Evolutionary conservation across 2,888 invertebrate species (phyloP).

Genomic region (Cephus sareptanus): DNA sequence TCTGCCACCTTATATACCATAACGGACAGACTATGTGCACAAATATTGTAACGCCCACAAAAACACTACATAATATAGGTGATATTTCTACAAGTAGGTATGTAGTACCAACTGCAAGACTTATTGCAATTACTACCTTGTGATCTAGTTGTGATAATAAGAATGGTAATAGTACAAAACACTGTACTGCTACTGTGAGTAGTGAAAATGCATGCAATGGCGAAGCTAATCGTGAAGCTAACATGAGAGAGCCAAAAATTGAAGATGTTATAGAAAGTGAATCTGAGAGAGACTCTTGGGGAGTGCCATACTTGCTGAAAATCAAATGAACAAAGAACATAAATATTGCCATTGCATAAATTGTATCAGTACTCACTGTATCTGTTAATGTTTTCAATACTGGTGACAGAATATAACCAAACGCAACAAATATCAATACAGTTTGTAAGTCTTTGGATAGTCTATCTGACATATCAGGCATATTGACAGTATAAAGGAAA

Average conservation of each 20-base stretch:
- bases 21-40: slow-evolving; percentile 80
- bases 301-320: slow-evolving; percentile 92
- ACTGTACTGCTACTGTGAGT: slow-evolving; percentile 87
- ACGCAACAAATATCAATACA: slow-evolving; percentile 82
- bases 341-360: slow-evolving; percentile 90
- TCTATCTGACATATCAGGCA: slow-evolving; percentile 37
- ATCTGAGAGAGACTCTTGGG: slow-evolving; percentile 89
- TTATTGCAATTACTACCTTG: slow-evolving; percentile 69
- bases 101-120: slow-evolving; percentile 68
- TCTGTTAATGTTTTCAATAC: slow-evolving; percentile 94
- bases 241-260: slow-evolving; percentile 93
- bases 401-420: slow-evolving; percentile 91
- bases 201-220: slow-evolving; percentile 90
- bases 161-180: slow-evolving; percentile 91
- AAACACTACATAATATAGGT: slow-evolving; percentile 71
- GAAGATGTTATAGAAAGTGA: slow-evolving; percentile 94
- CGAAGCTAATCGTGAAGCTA: slow-evolving; percentile 90
- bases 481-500: slow-evolving; percentile 67
- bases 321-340: slow-evolving; percentile 90
- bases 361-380: slow-evolving; percentile 97
- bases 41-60: slow-evolving; percentile 72
- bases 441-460: slow-evolving; percentile 77
- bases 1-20: slow-evolving; percentile 81
- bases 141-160: slow-evolving; percentile 75
- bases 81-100: slow-evolving; percentile 70